A percentile compares a stretch with the other conserved stretches of the same genome.
Evolutionary conservation across 2,888 invertebrate genomes (phyloP).

Genomic region (Sesia apiformis): DNA sequence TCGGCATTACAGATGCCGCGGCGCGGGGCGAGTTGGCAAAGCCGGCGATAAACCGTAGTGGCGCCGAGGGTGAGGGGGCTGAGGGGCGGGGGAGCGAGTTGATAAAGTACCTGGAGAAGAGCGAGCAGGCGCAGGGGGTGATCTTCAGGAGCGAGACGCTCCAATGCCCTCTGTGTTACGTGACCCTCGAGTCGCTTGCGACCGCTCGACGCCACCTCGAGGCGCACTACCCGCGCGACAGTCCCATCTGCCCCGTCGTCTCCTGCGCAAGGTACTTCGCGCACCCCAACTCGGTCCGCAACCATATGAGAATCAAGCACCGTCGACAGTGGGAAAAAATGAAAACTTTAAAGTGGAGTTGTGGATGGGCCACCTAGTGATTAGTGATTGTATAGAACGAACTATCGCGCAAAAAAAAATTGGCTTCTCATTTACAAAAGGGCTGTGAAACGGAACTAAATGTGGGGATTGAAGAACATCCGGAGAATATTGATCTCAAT

Average conservation of each 20-base stretch:
- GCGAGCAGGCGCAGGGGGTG: slow-evolving; percentile 12
- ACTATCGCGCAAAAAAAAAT: slow-evolving; percentile 7
- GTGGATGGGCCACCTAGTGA: slow-evolving; percentile 61
- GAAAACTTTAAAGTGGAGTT: slow-evolving; percentile 85
- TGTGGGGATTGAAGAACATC: slow-evolving; percentile 17
- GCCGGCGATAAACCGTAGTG: slow-evolving; percentile 35
- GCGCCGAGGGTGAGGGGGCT: slow-evolving; percentile 33
- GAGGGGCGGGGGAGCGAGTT: slow-evolving; percentile 34
- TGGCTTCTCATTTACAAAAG: slow-evolving; percentile 21
- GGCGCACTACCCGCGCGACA: slow-evolving; percentile 89
- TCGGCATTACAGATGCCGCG: slow-evolving; percentile 78
- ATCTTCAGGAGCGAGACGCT: slow-evolving; percentile 25
- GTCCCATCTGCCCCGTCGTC: slow-evolving; percentile 85
- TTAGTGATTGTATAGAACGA: slow-evolving; percentile 11
- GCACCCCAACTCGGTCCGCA: slow-evolving; percentile 90
- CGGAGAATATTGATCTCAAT: slow-evolving; percentile 48
- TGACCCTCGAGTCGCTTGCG: slow-evolving; percentile 78
- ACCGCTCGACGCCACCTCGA: slow-evolving; percentile 83
- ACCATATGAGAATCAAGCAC: slow-evolving; percentile 91
- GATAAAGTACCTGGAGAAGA: slow-evolving; percentile 25
- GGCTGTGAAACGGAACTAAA: slow-evolving; percentile 41
- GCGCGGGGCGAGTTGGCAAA: slow-evolving; percentile 32
- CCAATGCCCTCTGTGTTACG: slow-evolving; percentile 84
- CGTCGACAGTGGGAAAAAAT: slow-evolving; percentile 87
- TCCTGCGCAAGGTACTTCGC: slow-evolving; percentile 84